A percentile compares a stretch with the other conserved stretches of the same genome.
Evolutionary conservation across 2,888 invertebrate genomes (phyloP).

Genomic region (Philereme vetulata): DNA sequence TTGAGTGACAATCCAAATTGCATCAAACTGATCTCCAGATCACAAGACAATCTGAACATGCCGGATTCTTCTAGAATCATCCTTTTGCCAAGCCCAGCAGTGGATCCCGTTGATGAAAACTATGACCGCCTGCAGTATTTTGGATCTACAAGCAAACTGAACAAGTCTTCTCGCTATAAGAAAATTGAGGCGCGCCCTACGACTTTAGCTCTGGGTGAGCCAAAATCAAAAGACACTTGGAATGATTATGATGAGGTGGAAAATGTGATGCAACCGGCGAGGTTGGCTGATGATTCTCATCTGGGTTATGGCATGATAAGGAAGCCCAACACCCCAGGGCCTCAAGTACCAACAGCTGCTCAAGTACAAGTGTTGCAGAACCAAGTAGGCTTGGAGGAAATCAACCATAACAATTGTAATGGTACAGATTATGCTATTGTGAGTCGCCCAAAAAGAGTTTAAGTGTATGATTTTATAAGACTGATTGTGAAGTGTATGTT

Average conservation of each 20-base stretch:
- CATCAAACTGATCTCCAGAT: slow-evolving; percentile 78
- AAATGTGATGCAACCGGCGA: slow-evolving; percentile 86
- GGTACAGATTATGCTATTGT: slow-evolving; percentile 92
- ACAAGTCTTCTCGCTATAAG: slow-evolving; percentile 86
- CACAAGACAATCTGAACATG: slow-evolving; percentile 76
- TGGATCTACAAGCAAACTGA: slow-evolving; percentile 88
- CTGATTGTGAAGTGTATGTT: slow-evolving; percentile 63
- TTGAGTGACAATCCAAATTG: slow-evolving; percentile 75
- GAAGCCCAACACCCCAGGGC: slow-evolving; percentile 84
- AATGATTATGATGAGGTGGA: slow-evolving; percentile 92
- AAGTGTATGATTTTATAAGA: slow-evolving; percentile 59
- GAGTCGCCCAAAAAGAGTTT: slow-evolving; percentile 93
- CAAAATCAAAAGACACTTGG: slow-evolving; percentile 81
- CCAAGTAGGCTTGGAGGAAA: slow-evolving; percentile 74
- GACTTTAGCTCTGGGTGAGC: slow-evolving; percentile 72
- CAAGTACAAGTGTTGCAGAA: slow-evolving; percentile 77
- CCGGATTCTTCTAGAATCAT: slow-evolving; percentile 83
- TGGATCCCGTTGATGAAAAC: slow-evolving; percentile 83
- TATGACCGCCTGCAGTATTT: slow-evolving; percentile 93
- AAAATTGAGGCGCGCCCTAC: slow-evolving; percentile 86
- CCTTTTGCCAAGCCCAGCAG: slow-evolving; percentile 75
- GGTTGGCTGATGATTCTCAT: slow-evolving; percentile 91
- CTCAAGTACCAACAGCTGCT: slow-evolving; percentile 79
- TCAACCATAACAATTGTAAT: slow-evolving; percentile 89
- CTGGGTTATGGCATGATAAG: slow-evolving; percentile 91